Base-by-base conservation (phyloP, 2,888 invertebrate genomes). In the Caenorhabditis sulstoni region DNA sequence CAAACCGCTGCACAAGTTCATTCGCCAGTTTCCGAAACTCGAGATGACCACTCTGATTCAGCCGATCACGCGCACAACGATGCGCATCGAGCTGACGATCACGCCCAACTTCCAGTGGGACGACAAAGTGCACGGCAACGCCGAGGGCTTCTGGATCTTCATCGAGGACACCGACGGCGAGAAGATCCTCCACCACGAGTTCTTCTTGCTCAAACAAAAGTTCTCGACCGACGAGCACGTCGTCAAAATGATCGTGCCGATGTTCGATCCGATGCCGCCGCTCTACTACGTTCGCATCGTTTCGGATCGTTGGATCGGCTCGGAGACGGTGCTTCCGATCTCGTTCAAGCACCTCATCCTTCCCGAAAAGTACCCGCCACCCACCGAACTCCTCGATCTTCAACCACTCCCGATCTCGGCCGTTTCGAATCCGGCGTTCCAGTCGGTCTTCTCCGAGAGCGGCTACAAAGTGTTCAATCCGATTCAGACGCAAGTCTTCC, bases 21-120 rank as follows among this genome's bases (percentile, higher is more conserved):
- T 97, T 12, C 97, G 97, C 47, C 79, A 89, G 92, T 95, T 97
- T 90, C 99, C 99, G 0, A 97, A 97, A 91, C 91, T 99, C 77
- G 97, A 98, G 90, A 92, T 99, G 9, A 94, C 96, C 0, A 97
- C 98, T 0, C 96, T 98, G 90, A 96, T 99, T 85, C 97, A 98
- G 91, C 99, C 99, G 0, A 96, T 99, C 82, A 99, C 99, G 0
- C 90, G 93, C 71, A 92, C 92, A 16, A 98, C 97, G 0, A 92
- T 99, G 20, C 93, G 96, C 66, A 96, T 99, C 0, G 98, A 99
- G 91, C 92, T 99, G 16, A 97, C 97, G 0, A 95, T 99, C 76
- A 96, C 96, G 0, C 98, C 99, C 0, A 98, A 99, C 92, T 99
- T 99, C 91, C 96, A 97, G 89, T 99, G 99, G 99, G 98, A 99